Evolutionary conservation across 1,140 invertebrate genomes (phyloP).

Genomic region (Micrasema longulum): DNA sequence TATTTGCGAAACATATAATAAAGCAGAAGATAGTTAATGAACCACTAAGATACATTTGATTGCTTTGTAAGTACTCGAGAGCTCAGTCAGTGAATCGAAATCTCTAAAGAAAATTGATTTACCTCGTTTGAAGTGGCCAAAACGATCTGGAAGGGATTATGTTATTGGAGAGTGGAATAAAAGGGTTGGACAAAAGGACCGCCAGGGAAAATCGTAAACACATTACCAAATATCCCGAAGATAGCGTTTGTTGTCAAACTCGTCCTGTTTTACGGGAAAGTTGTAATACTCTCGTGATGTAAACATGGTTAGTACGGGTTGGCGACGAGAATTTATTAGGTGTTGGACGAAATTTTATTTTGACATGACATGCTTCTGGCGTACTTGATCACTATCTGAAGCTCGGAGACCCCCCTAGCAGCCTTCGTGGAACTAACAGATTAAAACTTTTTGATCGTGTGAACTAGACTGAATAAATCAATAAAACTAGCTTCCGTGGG

Average conservation of each 20-base stretch:
- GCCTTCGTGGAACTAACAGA: too few species aligned
- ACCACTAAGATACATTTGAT: too few species aligned
- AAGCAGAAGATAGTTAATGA: too few species aligned
- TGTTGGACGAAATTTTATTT: conserved; percentile 19
- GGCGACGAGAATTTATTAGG: conserved; percentile 43
- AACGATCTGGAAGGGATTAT: not conserved
- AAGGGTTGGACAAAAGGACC: conserved; percentile 19
- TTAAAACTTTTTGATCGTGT: too few species aligned
- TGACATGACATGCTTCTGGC: conserved; percentile 12
- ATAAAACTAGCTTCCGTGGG: not conserved
- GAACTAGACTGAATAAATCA: too few species aligned
- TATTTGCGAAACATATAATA: too few species aligned
- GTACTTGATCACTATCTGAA: conserved; percentile 1
- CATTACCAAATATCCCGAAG: conserved; percentile 16
- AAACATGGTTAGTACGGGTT: conserved; percentile 15
- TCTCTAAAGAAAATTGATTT: conserved; percentile 20
- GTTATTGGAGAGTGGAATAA: not conserved
- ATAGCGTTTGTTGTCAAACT: conserved; percentile 36
- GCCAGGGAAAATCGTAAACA: conserved; percentile 37
- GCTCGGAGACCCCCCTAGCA: too few species aligned
- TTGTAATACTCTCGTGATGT: conserved; percentile 29
- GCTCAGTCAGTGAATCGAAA: not conserved
- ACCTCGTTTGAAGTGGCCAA: not conserved
- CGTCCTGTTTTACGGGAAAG: conserved; percentile 27
- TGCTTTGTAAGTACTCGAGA: too few species aligned